Conservation (phyloP, 2,113 vertebrate genomes). For the Pipra filicauda region DNA sequence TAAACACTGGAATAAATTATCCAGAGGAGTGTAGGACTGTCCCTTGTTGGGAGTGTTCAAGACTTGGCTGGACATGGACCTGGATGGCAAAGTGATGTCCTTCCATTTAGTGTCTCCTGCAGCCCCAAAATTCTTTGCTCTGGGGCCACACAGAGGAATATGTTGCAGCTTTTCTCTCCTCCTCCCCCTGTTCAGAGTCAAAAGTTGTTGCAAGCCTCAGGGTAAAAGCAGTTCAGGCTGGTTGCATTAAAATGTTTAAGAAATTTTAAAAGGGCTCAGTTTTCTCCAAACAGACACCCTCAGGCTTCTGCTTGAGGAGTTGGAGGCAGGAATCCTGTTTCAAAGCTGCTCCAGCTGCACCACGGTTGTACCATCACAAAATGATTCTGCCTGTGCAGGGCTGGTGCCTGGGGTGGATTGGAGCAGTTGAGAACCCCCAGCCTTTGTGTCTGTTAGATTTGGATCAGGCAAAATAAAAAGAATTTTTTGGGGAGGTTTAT, state of each 20-base stretch:
- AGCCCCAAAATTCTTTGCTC: neutral
- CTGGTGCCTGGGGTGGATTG: neutral
- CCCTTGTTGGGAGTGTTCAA: neutral
- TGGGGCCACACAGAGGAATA: neutral
- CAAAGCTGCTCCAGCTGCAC: neutral
- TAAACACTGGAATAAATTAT: neutral
- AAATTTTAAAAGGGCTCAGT: neutral
- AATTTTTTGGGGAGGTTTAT: neutral
- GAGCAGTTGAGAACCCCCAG: neutral
- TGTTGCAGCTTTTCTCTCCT: neutral
- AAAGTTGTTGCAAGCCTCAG: neutral
- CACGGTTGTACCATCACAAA: neutral
- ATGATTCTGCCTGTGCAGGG: rapidly evolving
- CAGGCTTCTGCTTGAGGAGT: constrained; percentile 2
- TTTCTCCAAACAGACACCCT: neutral
- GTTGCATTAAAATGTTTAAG: neutral
- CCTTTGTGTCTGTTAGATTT: neutral
- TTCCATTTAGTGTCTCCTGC: neutral
- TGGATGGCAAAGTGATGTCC: neutral
- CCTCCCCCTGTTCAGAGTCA: neutral
- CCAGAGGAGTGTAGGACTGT: neutral
- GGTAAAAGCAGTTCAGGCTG: neutral
- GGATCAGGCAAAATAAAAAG: neutral
- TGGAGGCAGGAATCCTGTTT: neutral
- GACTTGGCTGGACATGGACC: neutral